phyloP scores from a whole-genome alignment of 2,888 invertebrate genomes.

The Parnassius smintheus region DNA sequence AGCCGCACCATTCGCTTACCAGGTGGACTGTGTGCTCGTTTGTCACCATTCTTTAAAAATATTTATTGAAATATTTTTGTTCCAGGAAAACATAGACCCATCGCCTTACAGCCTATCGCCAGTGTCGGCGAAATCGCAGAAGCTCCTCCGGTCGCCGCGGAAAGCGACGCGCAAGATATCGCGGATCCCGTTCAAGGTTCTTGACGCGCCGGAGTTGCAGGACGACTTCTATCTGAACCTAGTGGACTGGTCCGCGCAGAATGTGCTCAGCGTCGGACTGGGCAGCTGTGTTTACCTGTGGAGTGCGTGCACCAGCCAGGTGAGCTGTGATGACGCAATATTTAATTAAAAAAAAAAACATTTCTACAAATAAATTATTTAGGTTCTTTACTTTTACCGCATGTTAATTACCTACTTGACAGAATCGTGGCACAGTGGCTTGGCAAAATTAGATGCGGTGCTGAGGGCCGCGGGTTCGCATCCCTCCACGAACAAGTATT shows the following conservation, averaged over 20 bases:
- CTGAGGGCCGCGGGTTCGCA: too few species aligned
- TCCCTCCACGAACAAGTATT: too few species aligned
- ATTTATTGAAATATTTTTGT: slow-evolving; percentile 40
- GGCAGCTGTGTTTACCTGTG: slow-evolving; percentile 99
- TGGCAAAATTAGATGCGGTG: too few species aligned
- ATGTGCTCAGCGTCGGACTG: slow-evolving; percentile 98
- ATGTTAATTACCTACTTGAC: too few species aligned
- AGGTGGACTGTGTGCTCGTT: too few species aligned
- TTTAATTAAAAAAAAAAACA: too few species aligned
- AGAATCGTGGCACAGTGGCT: too few species aligned
- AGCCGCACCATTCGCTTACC: too few species aligned
- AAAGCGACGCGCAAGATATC: slow-evolving; percentile 99
- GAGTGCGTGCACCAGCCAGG: slow-evolving; percentile 99
- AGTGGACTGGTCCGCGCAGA: slow-evolving; percentile 99
- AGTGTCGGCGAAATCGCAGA: slow-evolving; percentile 96
- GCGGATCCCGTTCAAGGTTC: slow-evolving; percentile 97
- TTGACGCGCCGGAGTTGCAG: slow-evolving; percentile 97
- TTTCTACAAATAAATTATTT: too few species aligned
- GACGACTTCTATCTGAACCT: slow-evolving; percentile 99
- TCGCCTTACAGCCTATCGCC: slow-evolving; percentile 97
- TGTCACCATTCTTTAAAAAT: too few species aligned
- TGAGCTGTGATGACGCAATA: slow-evolving; percentile 38
- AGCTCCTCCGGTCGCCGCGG: slow-evolving; percentile 94
- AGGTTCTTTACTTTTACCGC: too few species aligned
- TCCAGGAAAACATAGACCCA: slow-evolving; percentile 89